These are phyloP conservation scores for Scelioninae gen. 1 DNA, from an alignment of 2,888 invertebrate genomes.

Conservation along the genomic window DNA sequence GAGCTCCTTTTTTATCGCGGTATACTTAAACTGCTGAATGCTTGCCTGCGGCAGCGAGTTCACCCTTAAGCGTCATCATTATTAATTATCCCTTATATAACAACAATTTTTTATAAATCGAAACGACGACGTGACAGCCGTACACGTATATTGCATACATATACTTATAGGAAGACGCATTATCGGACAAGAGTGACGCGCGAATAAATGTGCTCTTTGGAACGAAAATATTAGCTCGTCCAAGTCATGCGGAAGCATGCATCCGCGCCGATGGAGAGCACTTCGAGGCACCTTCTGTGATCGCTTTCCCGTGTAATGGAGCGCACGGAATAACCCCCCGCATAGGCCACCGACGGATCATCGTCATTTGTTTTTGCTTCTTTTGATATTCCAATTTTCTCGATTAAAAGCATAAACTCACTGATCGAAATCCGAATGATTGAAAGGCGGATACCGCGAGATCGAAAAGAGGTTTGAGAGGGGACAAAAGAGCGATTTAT, in stretches of 20 bases:
- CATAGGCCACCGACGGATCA: slow-evolving; percentile 50
- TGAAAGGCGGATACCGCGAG: slow-evolving; percentile 41
- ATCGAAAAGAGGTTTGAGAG: too few relatives aligned
- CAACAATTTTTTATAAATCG: slow-evolving; percentile 55
- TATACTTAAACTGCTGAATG: slow-evolving; percentile 41
- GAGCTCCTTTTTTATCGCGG: slow-evolving; percentile 20
- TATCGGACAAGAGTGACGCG: slow-evolving; percentile 69
- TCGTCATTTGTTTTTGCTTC: slow-evolving; percentile 70
- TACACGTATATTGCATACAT: slow-evolving; percentile 32
- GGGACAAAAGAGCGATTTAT: too few relatives aligned
- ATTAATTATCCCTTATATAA: slow-evolving; percentile 52
- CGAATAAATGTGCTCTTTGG: slow-evolving; percentile 70
- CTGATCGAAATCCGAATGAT: slow-evolving; percentile 56
- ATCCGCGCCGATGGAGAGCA: slow-evolving; percentile 71
- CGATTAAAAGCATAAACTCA: slow-evolving; percentile 64
- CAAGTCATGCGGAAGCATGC: slow-evolving; percentile 73
- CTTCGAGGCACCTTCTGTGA: slow-evolving; percentile 72
- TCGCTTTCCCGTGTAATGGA: slow-evolving; percentile 72
- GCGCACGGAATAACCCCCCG: slow-evolving; percentile 66
- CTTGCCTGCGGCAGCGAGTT: slow-evolving; percentile 15
- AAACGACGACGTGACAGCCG: slow-evolving; percentile 36
- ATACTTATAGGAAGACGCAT: slow-evolving; percentile 64
- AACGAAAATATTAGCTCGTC: slow-evolving; percentile 72
- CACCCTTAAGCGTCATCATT: slow-evolving; percentile 51
- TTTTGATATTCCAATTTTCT: slow-evolving; percentile 70